Conservation (phyloP, 2,113 vertebrate species). For the Tretioscincus oriximinensis region DNA sequence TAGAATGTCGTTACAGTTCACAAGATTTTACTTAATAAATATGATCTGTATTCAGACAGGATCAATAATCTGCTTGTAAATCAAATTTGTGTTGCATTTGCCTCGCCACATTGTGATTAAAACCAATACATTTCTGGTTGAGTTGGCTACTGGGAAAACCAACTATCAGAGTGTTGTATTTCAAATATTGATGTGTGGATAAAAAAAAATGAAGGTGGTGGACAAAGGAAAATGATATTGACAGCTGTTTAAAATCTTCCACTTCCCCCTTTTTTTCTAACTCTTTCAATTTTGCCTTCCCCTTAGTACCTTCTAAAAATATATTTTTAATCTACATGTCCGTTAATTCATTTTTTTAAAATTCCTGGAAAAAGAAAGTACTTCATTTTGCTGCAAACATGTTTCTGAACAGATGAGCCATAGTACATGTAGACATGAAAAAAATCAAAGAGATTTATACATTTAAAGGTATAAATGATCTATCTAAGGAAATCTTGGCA, state of each 20-base stretch:
- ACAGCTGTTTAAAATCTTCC: neutral
- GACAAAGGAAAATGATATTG: no score
- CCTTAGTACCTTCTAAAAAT: constrained; percentile 9
- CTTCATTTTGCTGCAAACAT: constrained; percentile 4
- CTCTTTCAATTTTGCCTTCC: neutral
- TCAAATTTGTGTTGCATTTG: no score
- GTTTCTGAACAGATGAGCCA: constrained; percentile 10
- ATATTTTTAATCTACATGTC: neutral
- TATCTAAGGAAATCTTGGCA: neutral
- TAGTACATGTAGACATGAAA: neutral
- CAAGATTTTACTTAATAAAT: no score
- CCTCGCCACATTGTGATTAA: no score
- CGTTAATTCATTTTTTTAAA: constrained; percentile 13
- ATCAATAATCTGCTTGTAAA: no score
- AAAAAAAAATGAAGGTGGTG: no score
- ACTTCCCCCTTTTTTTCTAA: neutral
- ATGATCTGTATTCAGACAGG: no score
- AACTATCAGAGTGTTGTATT: no score
- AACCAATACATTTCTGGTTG: no score
- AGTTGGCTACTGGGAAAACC: no score
- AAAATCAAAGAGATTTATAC: neutral
- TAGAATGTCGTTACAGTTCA: no score
- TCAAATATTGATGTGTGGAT: no score
- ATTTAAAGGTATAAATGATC: neutral
- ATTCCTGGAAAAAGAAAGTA: constrained; percentile 8